phyloP scores from a whole-genome alignment of 2,888 invertebrate genomes.

The Caenorhabditis panamensis region DNA sequence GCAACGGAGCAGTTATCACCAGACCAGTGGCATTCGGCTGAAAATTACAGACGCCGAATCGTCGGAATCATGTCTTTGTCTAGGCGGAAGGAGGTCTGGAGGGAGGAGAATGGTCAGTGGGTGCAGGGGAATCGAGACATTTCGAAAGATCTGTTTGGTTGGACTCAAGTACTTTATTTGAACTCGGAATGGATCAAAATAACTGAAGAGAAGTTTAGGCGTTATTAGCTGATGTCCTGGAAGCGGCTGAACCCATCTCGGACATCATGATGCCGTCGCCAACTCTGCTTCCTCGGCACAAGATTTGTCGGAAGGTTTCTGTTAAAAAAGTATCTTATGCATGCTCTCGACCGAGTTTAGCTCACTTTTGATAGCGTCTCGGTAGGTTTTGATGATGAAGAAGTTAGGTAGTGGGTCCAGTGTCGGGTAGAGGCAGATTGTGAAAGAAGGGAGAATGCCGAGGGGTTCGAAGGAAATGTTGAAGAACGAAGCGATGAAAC shows the following conservation, averaged over 20 bases:
- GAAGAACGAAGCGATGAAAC: constrained; percentile 17
- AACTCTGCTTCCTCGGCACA: neutral
- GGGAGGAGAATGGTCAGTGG: neutral
- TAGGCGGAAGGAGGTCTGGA: neutral
- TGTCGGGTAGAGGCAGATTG: constrained; percentile 31
- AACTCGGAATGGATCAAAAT: too few species aligned
- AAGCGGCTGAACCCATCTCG: neutral
- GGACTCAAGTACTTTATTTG: too few species aligned
- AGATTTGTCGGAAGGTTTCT: neutral
- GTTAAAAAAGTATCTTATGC: neutral
- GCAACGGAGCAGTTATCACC: neutral
- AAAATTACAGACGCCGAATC: neutral
- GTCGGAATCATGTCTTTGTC: neutral
- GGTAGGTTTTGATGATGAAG: constrained; percentile 39
- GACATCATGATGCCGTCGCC: neutral
- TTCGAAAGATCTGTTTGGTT: neutral
- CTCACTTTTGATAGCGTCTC: constrained; percentile 23
- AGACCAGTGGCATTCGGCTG: neutral
- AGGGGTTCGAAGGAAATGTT: constrained; percentile 15
- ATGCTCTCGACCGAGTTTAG: neutral
- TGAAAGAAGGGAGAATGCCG: neutral
- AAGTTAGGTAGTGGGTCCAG: constrained; percentile 44
- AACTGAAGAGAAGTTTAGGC: neutral
- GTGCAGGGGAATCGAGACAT: neutral
- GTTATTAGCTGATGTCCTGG: neutral